phyloP scores from a whole-genome alignment of 2,113 vertebrate species.

The Cololabis saira region DNA sequence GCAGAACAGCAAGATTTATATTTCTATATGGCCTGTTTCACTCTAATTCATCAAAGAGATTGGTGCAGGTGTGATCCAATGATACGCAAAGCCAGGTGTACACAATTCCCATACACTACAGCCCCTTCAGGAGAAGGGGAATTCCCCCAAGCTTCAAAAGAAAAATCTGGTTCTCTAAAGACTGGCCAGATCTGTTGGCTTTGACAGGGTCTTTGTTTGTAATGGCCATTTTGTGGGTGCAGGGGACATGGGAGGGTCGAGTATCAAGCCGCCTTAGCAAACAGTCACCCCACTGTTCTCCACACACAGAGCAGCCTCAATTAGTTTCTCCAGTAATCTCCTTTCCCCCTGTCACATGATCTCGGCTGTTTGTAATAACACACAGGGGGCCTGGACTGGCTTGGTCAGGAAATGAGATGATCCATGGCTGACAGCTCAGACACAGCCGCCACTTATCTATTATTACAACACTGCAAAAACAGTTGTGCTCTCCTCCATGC shows the following conservation, averaged over 20 bases:
- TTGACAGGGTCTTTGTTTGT: slow-evolving; percentile 72
- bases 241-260: slow-evolving; percentile 56
- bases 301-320: slow-evolving; percentile 58
- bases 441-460: slow-evolving; percentile 73
- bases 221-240: slow-evolving; percentile 67
- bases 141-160: slow-evolving; percentile 56
- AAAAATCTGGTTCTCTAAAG: slow-evolving; percentile 30
- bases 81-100: slow-evolving; percentile 56
- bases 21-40: slow-evolving; percentile 20
- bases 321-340: slow-evolving; percentile 64
- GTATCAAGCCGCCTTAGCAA: slow-evolving; percentile 68
- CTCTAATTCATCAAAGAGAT: not conserved
- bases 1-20: slow-evolving; percentile 12
- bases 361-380: slow-evolving; percentile 72
- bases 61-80: slow-evolving; percentile 5
- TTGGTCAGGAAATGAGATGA: slow-evolving; percentile 79
- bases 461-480: slow-evolving; percentile 64
- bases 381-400: slow-evolving; percentile 54
- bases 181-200: slow-evolving; percentile 48
- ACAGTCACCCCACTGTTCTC: slow-evolving; percentile 75
- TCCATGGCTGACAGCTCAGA: slow-evolving; percentile 72
- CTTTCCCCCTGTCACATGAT: slow-evolving; percentile 59
- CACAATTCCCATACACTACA: slow-evolving; percentile 13
- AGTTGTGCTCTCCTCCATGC: slow-evolving; percentile 21
- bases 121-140: slow-evolving; percentile 28